phyloP scores from a whole-genome alignment of 2,888 invertebrate genomes.

The Iselma pallidipennis region DNA sequence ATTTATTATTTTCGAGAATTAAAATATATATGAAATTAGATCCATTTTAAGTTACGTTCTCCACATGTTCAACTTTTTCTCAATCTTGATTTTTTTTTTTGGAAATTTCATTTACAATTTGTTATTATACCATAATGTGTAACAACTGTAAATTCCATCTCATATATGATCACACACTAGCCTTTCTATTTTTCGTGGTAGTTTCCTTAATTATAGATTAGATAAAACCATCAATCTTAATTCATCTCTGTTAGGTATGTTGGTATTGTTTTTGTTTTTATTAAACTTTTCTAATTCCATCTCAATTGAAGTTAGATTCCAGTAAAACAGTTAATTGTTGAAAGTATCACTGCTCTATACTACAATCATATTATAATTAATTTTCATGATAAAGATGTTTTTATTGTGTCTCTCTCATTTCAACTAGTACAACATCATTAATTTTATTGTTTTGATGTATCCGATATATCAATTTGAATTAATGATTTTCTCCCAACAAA shows the following conservation, averaged over 20 bases:
- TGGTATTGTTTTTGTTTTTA: background rate
- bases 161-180: background rate
- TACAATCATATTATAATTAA: background rate
- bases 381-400: background rate
- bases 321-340: background rate
- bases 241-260: background rate
- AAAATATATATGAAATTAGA: background rate
- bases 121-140: too few relatives aligned
- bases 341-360: background rate
- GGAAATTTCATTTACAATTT: background rate
- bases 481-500: background rate
- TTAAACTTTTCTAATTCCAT: background rate
- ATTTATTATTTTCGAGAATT: too few relatives aligned
- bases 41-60: background rate
- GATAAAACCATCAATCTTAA: background rate
- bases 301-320: background rate
- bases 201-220: background rate
- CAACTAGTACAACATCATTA: background rate
- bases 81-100: background rate
- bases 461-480: background rate
- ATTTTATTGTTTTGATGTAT: background rate
- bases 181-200: background rate
- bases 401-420: background rate
- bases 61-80: background rate
- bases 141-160: background rate